Conservation (phyloP, 2,113 vertebrate species). For the Lates calcarifer region DNA sequence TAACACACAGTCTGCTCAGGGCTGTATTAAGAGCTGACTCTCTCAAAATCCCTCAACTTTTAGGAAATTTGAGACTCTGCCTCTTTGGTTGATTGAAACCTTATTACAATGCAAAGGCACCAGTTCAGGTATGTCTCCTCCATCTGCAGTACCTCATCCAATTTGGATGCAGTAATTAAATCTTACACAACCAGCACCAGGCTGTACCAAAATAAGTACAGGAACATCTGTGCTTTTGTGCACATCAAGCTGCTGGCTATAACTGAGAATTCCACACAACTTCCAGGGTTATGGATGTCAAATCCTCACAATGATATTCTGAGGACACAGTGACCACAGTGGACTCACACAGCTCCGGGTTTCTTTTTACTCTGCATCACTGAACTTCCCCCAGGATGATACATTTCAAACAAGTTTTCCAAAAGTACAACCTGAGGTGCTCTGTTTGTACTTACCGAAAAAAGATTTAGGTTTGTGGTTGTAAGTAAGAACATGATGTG, state of each 20-base stretch:
- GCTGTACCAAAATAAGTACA: not conserved
- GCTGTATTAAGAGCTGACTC: not conserved
- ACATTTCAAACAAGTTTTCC: not conserved
- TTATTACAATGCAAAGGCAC: slow-evolving; percentile 32
- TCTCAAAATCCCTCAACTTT: not conserved
- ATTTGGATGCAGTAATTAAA: slow-evolving; percentile 36
- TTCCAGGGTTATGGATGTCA: slow-evolving; percentile 14
- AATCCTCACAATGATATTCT: not conserved
- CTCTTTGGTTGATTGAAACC: slow-evolving; percentile 20
- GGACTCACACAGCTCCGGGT: not conserved
- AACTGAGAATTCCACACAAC: not conserved
- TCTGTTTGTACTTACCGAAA: not conserved
- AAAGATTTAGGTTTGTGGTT: not conserved
- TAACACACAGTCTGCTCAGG: not conserved
- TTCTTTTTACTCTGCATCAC: not conserved
- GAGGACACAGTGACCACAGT: not conserved
- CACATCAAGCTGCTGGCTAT: slow-evolving; percentile 13
- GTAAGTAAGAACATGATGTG: too few relatives aligned
- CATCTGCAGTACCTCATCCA: slow-evolving; percentile 48
- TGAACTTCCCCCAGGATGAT: not conserved
- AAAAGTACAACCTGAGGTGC: not conserved
- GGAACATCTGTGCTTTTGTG: slow-evolving; percentile 45
- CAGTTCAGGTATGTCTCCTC: slow-evolving; percentile 33
- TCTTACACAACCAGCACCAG: slow-evolving; percentile 20
- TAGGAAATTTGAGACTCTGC: not conserved